Base-by-base conservation (phyloP, 1,140 invertebrate genomes). In the Pseudomyrmex cubaensis region DNA sequence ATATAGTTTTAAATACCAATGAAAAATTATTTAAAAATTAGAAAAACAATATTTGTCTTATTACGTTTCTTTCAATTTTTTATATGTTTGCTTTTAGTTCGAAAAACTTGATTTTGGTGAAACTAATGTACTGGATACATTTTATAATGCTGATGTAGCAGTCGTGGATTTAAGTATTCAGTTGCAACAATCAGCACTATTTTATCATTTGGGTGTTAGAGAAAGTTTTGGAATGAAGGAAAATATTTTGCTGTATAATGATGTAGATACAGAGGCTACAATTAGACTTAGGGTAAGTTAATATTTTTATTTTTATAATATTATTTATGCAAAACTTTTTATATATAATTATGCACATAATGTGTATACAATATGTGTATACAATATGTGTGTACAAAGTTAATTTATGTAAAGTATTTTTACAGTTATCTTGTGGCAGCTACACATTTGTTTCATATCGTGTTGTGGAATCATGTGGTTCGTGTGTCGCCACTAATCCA, bases 171-270 rank as follows among this genome's bases (percentile, higher is more conserved):
- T 99, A 86, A 98, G 98, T 59, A 95, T 99, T 63, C 96, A 98
- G 90, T 92, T 97, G 50, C 98, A 99, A 94, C 98, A 98, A 93
- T 97, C 97, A 90, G 96, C 98, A 0, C 95, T 99, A 25, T 98
- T 99, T 90, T 99, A 99, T 95, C 99, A 99, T 94, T 96, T 99
- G 57, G 99, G 99, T 44, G 98, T 99, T 0, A 95, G 99, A 75
- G 99, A 99, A 94, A 99, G 98, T 93, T 99, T 99, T 95, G 97
- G 97, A 63, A 99, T 99, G 98, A 99, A 98, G 92, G 98, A 99
- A 92, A 99, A 99, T 94, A 98, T 99, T 82, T 93, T 99, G 13
- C 95, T 99, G 2, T 98, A 97, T 91, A 98, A 99, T 95, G 98
- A 99, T 95, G 95, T 95, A 85, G 97, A 99, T 93, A 96, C 97